These are phyloP conservation scores for Delia radicum DNA, from an alignment of 1,140 invertebrate species.

Conservation along the genomic window DNA sequence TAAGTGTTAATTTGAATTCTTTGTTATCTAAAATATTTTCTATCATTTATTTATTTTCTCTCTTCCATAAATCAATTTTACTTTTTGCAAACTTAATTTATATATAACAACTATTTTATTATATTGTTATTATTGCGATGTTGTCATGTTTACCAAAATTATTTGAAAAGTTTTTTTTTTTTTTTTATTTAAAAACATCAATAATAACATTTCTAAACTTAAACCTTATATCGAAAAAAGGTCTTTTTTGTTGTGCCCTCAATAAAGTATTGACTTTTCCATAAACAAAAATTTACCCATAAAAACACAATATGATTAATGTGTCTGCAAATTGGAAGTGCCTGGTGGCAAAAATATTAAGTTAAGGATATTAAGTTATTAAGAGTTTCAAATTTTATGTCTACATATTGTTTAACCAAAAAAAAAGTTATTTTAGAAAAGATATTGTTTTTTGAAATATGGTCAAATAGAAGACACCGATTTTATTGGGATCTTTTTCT, in stretches of 20 bases:
- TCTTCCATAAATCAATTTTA: background rate
- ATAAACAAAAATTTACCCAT: background rate
- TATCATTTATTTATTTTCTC: background rate
- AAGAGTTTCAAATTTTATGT: background rate
- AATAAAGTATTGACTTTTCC: constrained; percentile 2
- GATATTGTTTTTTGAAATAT: no score
- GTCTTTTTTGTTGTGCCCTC: background rate
- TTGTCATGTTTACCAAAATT: background rate
- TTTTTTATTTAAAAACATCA: background rate
- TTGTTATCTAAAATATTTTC: no score
- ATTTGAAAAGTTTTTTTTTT: background rate
- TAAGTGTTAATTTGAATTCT: no score
- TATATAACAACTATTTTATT: background rate
- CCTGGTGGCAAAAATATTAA: background rate
- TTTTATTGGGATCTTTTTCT: no score
- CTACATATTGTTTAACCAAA: no score
- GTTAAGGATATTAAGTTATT: background rate
- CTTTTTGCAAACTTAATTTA: background rate
- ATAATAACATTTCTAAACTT: background rate
- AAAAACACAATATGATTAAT: constrained; percentile 15
- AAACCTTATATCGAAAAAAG: background rate
- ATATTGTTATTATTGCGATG: background rate
- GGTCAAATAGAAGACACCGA: no score
- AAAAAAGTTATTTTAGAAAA: no score
- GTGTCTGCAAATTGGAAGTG: constrained; percentile 9